A percentile compares a stretch with the other conserved stretches of the same genome.
Conservation (phyloP, 2,113 vertebrate genomes). For the Actenoides hombroni region DNA sequence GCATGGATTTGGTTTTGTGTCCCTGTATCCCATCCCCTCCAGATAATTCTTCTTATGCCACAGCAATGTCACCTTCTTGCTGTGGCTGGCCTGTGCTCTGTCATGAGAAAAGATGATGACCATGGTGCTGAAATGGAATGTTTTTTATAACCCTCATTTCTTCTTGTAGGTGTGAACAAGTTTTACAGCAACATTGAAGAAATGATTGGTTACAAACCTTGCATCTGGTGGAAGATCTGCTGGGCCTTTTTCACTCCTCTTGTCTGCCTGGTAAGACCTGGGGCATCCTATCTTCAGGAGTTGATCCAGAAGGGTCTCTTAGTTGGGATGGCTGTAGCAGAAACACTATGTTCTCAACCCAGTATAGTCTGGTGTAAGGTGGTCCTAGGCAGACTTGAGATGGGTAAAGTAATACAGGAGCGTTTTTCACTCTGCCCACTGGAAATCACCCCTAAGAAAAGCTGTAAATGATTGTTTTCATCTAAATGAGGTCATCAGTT, state of each 20-base stretch:
- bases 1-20: not conserved
- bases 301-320: not conserved
- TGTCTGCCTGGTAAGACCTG: constrained; percentile 83
- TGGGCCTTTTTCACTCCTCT: constrained; percentile 87
- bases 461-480: not conserved
- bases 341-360: not conserved
- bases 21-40: not conserved
- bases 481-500: not conserved
- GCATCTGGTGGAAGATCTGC: constrained; percentile 89
- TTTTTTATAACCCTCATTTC: not conserved
- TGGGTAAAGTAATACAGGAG: not conserved
- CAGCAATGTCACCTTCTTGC: not conserved
- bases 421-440: not conserved
- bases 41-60: not conserved
- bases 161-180: constrained; percentile 81
- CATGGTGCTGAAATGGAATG: not conserved
- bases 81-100: not conserved
- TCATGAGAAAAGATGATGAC: not conserved
- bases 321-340: not conserved
- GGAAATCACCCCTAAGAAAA: not conserved
- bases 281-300: not conserved
- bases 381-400: not conserved
- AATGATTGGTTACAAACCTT: constrained; percentile 91
- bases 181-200: constrained; percentile 90
- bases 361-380: not conserved